A percentile compares a stretch with the other conserved stretches of the same genome.
Evolutionary conservation across 2,888 invertebrate species (phyloP).

Genomic region (Cheilosia grossa): DNA sequence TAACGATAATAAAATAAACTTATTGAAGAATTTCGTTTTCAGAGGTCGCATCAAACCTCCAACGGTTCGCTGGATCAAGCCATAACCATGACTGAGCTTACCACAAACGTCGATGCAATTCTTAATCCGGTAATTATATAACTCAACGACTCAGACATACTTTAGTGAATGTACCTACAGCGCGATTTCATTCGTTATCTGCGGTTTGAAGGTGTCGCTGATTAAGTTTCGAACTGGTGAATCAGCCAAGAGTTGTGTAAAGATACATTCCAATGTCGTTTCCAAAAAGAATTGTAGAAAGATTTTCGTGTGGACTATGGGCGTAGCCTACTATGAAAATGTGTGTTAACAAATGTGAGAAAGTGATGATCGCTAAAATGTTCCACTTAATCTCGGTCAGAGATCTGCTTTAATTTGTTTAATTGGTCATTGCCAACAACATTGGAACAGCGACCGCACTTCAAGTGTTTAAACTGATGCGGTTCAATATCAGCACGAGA

Average conservation of each 20-base stretch:
- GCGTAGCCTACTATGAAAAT: conserved; percentile 22
- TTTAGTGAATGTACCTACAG: neutral
- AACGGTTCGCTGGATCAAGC: conserved; percentile 79
- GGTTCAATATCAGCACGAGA: conserved; percentile 28
- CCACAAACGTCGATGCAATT: conserved; percentile 80
- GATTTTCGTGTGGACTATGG: neutral
- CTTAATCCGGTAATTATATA: conserved; percentile 80
- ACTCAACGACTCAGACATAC: neutral
- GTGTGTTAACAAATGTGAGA: conserved; percentile 28
- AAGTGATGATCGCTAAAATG: conserved; percentile 40
- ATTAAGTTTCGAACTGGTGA: conserved; percentile 42
- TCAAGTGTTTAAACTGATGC: conserved; percentile 27
- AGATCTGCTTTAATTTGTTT: conserved; percentile 21
- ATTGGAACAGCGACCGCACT: neutral
- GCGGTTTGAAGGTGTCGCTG: conserved; percentile 40
- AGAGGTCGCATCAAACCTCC: conserved; percentile 80
- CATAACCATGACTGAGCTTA: conserved; percentile 77
- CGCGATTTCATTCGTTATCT: conserved; percentile 35
- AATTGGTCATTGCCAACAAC: conserved; percentile 33
- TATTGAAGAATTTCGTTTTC: conserved; percentile 61
- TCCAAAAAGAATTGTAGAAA: neutral
- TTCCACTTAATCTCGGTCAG: conserved; percentile 23
- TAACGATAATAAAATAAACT: conserved; percentile 58
- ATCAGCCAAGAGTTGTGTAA: conserved; percentile 26
- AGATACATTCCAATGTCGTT: conserved; percentile 12